phyloP scores from a whole-genome alignment of 1,140 invertebrate genomes.

The Drosophila simulans region DNA sequence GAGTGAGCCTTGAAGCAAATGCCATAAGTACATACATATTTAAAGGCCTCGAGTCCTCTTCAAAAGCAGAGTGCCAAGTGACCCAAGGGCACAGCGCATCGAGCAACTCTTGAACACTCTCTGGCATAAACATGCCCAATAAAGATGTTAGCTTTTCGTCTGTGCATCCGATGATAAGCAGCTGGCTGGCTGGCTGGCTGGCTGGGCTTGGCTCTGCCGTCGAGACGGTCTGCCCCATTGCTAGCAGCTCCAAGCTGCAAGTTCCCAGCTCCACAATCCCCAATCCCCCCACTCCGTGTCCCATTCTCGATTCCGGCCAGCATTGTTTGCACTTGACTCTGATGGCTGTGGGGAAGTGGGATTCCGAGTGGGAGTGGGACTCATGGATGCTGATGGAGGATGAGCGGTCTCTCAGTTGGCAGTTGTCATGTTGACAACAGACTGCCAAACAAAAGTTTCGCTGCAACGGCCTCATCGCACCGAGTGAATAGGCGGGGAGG shows the following conservation, averaged over 20 bases:
- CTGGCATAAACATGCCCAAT: slow-evolving; percentile 41
- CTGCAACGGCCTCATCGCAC: neutral
- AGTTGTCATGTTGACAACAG: slow-evolving; percentile 40
- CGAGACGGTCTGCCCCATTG: neutral
- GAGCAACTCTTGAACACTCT: slow-evolving; percentile 23
- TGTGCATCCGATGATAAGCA: slow-evolving; percentile 33
- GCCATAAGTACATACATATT: neutral
- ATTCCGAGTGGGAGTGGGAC: neutral
- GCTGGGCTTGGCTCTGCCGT: slow-evolving; percentile 13
- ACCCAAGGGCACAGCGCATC: slow-evolving; percentile 24
- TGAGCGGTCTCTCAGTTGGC: slow-evolving; percentile 11
- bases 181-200: slow-evolving; percentile 9
- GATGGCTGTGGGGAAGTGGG: neutral
- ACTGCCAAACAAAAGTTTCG: slow-evolving; percentile 38
- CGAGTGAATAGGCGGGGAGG: neutral
- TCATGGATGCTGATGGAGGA: slow-evolving; percentile 1
- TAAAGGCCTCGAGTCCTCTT: slow-evolving; percentile 5
- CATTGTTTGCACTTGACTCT: slow-evolving; percentile 49
- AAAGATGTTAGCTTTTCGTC: slow-evolving; percentile 27
- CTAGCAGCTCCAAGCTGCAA: neutral
- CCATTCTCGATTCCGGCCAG: neutral
- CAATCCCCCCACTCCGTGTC: neutral
- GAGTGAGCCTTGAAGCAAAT: neutral
- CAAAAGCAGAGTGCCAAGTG: slow-evolving; percentile 9
- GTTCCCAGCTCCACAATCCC: neutral